Base-by-base conservation (phyloP, 1,140 invertebrate genomes). In the Bicyclus anynana region DNA sequence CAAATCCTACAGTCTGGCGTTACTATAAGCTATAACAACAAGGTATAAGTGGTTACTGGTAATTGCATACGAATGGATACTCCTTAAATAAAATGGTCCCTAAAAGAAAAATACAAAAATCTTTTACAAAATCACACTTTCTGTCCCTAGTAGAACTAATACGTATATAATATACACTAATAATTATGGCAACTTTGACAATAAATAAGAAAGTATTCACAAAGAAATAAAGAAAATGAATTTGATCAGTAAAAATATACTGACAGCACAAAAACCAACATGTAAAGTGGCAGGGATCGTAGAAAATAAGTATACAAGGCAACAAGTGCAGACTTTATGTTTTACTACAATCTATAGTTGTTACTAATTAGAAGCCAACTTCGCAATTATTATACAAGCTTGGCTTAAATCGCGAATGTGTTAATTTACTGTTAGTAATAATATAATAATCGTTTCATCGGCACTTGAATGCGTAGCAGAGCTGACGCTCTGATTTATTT, bases 321-420 rank as follows among this genome's bases (percentile, higher is more conserved):
- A 88, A 84, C 85, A 70, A 81, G 84, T 88, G 84, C 85, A 88
- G 85, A 88, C 85, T 88, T 88, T 78, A 84, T 77, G 84, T 86
- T 88, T 75, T 80, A 84, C 72, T 75, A 77, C 72, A 60, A 72
- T 73, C 75, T 84, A 82, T 74, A 77, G 59, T 77, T 80, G 76
- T 73, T 69, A 75, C 78, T 84, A 81, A 76, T 72, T 71, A 84
- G 71, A 84, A 88, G 80, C 83, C 83, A 79, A 73, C 74, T 80
- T 80, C 77, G 85, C 80, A 75, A 71, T 72, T 69, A 62, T 65
- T 76, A 68, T 65, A 65, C 59, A 87, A 88, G 83, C 83, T 83
- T 84, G 64, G 85, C 83, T 84, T 72, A 65, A 75, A 80, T 82
- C 74, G 76, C 82, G 82, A 82, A 79, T 77, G 65, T 69, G 83